These are phyloP conservation scores for Procambarus clarkii DNA, from an alignment of 1,140 invertebrate species.

Conservation along the genomic window DNA sequence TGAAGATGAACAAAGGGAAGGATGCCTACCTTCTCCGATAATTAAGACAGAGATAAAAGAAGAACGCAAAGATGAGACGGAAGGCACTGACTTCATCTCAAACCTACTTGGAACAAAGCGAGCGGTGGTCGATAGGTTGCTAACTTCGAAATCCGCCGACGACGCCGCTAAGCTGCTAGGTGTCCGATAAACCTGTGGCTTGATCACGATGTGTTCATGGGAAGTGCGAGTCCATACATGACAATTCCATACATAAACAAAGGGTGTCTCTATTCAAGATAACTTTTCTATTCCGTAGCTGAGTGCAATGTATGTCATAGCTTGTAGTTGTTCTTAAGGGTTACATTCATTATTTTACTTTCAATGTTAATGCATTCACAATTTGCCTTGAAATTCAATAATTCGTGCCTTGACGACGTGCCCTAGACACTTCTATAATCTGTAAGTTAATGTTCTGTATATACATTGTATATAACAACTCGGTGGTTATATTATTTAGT, in stretches of 20 bases:
- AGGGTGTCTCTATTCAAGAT: constrained; percentile 44
- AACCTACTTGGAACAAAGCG: constrained; percentile 91
- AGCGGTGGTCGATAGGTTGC: constrained; percentile 89
- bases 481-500: constrained; percentile 51
- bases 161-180: constrained; percentile 91
- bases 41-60: constrained; percentile 29
- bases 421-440: constrained; percentile 54
- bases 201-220: not conserved
- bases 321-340: constrained; percentile 50
- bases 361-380: constrained; percentile 68
- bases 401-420: constrained; percentile 70
- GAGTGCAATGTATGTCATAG: constrained; percentile 62
- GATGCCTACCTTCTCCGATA: not conserved
- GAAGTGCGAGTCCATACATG: not conserved
- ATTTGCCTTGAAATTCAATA: constrained; percentile 68
- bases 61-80: constrained; percentile 43
- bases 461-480: constrained; percentile 58
- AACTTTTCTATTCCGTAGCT: constrained; percentile 50
- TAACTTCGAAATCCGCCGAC: constrained; percentile 83
- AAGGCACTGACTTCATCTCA: constrained; percentile 85
- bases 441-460: constrained; percentile 63
- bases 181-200: constrained; percentile 5
- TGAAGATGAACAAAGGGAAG: constrained; percentile 60
- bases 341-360: constrained; percentile 46
- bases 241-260: not conserved